phyloP scores from a whole-genome alignment of 2,113 vertebrate genomes.

The Lycaon pictus region DNA sequence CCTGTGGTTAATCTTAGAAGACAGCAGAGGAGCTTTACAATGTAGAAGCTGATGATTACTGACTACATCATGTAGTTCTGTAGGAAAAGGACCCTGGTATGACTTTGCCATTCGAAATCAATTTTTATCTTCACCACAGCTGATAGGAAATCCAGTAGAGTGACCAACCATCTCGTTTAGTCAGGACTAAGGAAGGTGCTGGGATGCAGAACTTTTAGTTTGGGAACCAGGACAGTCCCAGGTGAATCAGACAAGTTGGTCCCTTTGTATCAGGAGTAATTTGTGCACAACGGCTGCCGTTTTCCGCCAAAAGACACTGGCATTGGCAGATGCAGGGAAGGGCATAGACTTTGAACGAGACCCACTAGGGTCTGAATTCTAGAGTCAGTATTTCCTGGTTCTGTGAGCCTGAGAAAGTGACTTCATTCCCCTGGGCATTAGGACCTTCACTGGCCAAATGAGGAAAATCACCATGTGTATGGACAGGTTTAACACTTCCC shows the following conservation, averaged over 20 bases:
- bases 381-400: background rate
- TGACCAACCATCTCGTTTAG: background rate
- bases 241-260: background rate
- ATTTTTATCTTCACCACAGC: background rate
- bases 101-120: background rate
- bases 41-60: background rate
- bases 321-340: background rate
- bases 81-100: background rate
- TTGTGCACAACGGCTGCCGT: background rate
- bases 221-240: background rate
- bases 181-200: background rate
- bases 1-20: background rate
- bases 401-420: background rate
- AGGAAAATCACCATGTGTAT: background rate
- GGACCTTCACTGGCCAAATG: background rate
- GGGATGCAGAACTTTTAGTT: background rate
- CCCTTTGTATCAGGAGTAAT: background rate
- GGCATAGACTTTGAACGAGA: background rate
- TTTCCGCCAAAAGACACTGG: background rate
- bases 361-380: background rate
- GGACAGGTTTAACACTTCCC: background rate
- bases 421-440: background rate
- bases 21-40: background rate
- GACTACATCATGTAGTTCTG: background rate
- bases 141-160: background rate